phyloP scores from a whole-genome alignment of 2,113 vertebrate species.

The Mustelus asterias region DNA sequence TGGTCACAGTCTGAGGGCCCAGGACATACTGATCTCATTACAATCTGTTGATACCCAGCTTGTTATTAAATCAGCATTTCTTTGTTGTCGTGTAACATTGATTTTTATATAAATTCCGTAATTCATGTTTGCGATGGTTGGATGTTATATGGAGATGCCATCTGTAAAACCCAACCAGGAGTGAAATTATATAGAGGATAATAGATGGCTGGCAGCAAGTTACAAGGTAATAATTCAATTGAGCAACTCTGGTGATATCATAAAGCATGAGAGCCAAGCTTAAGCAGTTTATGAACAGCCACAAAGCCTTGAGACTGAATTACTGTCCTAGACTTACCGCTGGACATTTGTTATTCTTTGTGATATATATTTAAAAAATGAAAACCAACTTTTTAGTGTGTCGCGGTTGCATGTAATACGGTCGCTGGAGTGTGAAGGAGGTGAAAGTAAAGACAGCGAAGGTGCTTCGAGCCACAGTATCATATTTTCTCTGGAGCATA shows the following conservation, averaged over 20 bases:
- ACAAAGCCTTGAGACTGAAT: conserved; percentile 1
- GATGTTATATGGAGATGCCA: background rate
- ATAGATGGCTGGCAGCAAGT: conserved; percentile 27
- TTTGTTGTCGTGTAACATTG: conserved; percentile 22
- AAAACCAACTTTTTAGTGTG: too few species aligned
- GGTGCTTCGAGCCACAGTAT: background rate
- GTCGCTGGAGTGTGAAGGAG: background rate
- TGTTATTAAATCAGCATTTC: background rate
- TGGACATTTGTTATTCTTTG: conserved; percentile 17
- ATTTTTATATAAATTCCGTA: conserved; percentile 29
- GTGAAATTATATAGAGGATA: conserved; percentile 31
- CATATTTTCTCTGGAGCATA: too few species aligned
- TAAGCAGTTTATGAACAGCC: conserved; percentile 11
- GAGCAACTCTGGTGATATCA: conserved; percentile 24
- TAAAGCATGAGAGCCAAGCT: background rate
- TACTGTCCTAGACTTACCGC: background rate
- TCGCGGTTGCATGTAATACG: background rate
- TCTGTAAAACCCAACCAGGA: conserved; percentile 26
- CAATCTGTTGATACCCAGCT: conserved; percentile 3
- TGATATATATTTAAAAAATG: background rate
- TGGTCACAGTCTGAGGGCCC: background rate
- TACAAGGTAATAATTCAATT: conserved; percentile 29
- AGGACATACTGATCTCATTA: background rate
- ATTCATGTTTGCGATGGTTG: conserved; percentile 17
- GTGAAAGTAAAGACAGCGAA: background rate